phyloP scores from a whole-genome alignment of 1,140 invertebrate species.

The Drosophila neocordata region DNA sequence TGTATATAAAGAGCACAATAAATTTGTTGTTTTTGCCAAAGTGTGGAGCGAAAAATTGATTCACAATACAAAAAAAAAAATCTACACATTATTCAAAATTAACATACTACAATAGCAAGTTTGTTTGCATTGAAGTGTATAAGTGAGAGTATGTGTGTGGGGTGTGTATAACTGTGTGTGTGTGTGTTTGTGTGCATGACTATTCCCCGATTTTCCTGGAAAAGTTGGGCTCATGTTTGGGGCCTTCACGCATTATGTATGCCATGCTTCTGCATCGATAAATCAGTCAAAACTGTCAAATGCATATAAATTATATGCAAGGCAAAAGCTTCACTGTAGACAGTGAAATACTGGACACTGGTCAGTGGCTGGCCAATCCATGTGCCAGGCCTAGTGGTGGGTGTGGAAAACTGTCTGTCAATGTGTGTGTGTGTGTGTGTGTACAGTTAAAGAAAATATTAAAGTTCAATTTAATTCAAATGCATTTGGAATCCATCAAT shows the following conservation, averaged over 20 bases:
- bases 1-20: constrained; percentile 5
- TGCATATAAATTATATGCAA: constrained; percentile 81
- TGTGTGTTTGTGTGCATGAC: constrained; percentile 57
- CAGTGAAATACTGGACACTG: constrained; percentile 35
- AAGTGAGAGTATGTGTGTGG: neutral
- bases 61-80: constrained; percentile 33
- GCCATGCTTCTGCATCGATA: constrained; percentile 77
- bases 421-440: neutral
- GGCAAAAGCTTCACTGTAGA: constrained; percentile 52
- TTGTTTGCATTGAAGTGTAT: constrained; percentile 14
- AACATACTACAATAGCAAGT: constrained; percentile 27
- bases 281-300: constrained; percentile 81
- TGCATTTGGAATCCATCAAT: too few relatives aligned
- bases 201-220: constrained; percentile 72
- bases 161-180: constrained; percentile 6
- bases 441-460: neutral
- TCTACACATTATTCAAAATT: constrained; percentile 69
- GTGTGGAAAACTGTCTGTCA: constrained; percentile 16
- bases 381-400: neutral
- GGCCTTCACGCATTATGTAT: constrained; percentile 73
- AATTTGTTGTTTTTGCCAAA: constrained; percentile 15
- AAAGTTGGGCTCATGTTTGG: constrained; percentile 46
- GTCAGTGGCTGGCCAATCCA: constrained; percentile 25
- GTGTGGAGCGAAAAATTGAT: constrained; percentile 20
- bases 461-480: neutral